These are phyloP conservation scores for Atrina japonica DNA, from an alignment of 2,888 invertebrate genomes.

Conservation along the genomic window DNA sequence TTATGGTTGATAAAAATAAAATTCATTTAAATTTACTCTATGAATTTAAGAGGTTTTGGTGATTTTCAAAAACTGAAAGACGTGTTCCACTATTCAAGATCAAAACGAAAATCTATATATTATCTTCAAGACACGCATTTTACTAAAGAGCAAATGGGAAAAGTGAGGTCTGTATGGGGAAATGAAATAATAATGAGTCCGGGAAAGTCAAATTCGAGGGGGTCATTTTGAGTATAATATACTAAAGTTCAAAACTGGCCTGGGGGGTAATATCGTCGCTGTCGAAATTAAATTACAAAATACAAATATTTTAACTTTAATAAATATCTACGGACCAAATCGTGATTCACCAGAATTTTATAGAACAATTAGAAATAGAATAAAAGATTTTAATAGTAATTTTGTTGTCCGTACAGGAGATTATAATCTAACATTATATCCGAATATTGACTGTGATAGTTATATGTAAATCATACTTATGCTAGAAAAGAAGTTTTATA, in stretches of 20 bases:
- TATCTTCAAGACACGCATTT: constrained; percentile 7
- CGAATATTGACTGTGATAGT: background rate
- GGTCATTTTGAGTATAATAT: background rate
- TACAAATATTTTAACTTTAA: background rate
- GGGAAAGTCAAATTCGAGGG: background rate
- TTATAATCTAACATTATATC: background rate
- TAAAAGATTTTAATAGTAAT: background rate
- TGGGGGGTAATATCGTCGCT: background rate
- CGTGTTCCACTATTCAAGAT: background rate
- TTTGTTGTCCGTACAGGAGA: background rate
- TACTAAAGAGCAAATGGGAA: background rate
- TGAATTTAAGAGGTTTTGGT: background rate
- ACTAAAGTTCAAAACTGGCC: background rate
- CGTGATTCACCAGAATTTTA: background rate
- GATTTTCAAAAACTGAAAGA: background rate
- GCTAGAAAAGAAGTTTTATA: constrained; percentile 3
- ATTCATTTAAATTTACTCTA: background rate
- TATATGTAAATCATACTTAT: background rate
- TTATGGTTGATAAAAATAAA: background rate
- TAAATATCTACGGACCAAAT: constrained; percentile 2
- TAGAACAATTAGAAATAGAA: background rate
- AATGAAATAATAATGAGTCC: background rate
- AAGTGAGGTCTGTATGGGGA: background rate
- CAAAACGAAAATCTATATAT: background rate
- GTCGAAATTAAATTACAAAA: constrained; percentile 2